phyloP scores from a whole-genome alignment of 2,113 vertebrate genomes.

The Brienomyrus brachyistius region DNA sequence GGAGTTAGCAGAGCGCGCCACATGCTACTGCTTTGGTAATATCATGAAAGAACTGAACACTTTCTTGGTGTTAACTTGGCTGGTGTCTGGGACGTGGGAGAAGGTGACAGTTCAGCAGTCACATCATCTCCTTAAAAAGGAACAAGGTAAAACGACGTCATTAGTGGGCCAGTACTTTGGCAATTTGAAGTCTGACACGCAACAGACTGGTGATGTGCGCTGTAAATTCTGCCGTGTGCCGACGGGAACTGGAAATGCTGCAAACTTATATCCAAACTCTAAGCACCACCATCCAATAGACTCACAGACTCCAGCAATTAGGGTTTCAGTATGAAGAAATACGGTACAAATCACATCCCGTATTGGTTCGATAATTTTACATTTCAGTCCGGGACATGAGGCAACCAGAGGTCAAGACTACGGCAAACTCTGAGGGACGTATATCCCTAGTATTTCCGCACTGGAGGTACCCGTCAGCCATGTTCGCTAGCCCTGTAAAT shows the following conservation, averaged over 20 bases:
- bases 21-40: neutral
- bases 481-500: neutral
- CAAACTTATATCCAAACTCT: neutral
- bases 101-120: neutral
- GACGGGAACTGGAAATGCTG: neutral
- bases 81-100: neutral
- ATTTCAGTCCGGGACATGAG: neutral
- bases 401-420: neutral
- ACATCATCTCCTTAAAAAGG: neutral
- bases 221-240: neutral
- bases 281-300: neutral
- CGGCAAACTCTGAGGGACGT: neutral
- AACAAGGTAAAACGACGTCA: neutral
- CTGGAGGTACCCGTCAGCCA: neutral
- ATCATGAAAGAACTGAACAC: neutral
- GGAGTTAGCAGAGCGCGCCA: neutral
- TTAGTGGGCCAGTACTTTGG: neutral
- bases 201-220: neutral
- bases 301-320: neutral
- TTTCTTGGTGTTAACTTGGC: neutral
- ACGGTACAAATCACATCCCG: neutral
- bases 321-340: neutral
- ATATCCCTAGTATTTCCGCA: neutral
- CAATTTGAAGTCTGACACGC: neutral
- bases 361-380: neutral